Evolutionary conservation across 1,140 invertebrate species (phyloP).

Genomic region (Drosophila mayri): DNA sequence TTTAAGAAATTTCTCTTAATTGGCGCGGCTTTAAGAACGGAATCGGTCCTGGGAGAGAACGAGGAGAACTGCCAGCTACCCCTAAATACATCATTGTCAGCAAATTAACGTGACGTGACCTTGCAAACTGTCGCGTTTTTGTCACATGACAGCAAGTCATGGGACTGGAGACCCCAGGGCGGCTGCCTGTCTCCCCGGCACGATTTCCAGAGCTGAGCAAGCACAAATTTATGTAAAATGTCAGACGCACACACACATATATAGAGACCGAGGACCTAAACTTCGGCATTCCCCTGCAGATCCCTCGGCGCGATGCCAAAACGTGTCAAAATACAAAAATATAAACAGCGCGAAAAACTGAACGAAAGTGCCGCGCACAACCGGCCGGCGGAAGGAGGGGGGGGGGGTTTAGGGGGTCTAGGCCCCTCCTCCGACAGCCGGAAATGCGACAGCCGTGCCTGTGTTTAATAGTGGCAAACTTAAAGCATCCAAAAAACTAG

Average conservation of each 20-base stretch:
- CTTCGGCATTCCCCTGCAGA: constrained; percentile 2
- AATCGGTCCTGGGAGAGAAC: background rate
- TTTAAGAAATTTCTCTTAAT: constrained; percentile 59
- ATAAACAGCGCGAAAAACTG: constrained; percentile 76
- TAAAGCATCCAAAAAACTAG: constrained; percentile 45
- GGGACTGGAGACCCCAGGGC: constrained; percentile 45
- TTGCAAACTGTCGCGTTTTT: constrained; percentile 81
- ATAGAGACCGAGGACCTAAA: constrained; percentile 16
- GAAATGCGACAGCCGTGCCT: constrained; percentile 43
- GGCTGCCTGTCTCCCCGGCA: constrained; percentile 38
- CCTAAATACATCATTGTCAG: constrained; percentile 82
- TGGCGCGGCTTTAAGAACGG: constrained; percentile 64
- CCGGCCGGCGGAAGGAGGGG: background rate
- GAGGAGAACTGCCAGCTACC: background rate
- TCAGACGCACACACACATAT: constrained; percentile 40
- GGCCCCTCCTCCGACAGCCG: constrained; percentile 30
- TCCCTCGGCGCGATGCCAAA: constrained; percentile 61
- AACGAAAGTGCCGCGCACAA: constrained; percentile 53
- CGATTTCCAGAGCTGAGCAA: constrained; percentile 62
- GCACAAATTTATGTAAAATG: constrained; percentile 79
- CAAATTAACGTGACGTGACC: constrained; percentile 83
- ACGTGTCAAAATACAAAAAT: constrained; percentile 82
- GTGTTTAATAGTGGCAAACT: constrained; percentile 33
- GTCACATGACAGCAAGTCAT: constrained; percentile 76
- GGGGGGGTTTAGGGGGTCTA: background rate